A percentile compares a stretch with the other conserved stretches of the same genome.
phyloP scores from a whole-genome alignment of 2,113 vertebrate species.

The Chiloscyllium plagiosum region DNA sequence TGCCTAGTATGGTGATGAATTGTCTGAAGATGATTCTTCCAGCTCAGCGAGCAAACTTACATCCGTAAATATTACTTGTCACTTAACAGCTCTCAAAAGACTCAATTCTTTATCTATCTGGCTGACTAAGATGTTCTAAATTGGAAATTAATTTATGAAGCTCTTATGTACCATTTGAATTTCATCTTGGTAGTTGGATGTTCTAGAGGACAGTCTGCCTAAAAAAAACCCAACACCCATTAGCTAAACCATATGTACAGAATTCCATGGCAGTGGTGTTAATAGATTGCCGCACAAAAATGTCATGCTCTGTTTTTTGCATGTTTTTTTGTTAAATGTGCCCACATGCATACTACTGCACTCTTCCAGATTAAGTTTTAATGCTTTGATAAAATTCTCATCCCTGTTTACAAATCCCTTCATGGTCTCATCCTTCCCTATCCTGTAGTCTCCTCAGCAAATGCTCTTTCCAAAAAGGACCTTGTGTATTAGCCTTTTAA shows the following conservation, averaged over 20 bases:
- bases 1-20: too few species aligned
- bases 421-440: background rate
- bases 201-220: background rate
- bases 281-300: background rate
- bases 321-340: background rate
- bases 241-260: background rate
- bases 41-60: too few species aligned
- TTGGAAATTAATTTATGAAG: background rate
- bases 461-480: background rate
- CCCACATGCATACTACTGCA: background rate
- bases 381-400: background rate
- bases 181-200: background rate
- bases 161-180: background rate
- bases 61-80: too few species aligned
- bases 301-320: background rate
- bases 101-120: background rate
- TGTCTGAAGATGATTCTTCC: too few species aligned
- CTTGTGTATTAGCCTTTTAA: background rate
- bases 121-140: background rate
- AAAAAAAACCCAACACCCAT: background rate
- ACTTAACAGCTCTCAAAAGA: background rate
- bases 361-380: background rate
- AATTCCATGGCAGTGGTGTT: background rate
- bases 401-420: background rate
- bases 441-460: background rate